Evolutionary conservation across 64 coral and sea anemone genomes (phyloP).

Genomic region (Orbicella faveolata): DNA sequence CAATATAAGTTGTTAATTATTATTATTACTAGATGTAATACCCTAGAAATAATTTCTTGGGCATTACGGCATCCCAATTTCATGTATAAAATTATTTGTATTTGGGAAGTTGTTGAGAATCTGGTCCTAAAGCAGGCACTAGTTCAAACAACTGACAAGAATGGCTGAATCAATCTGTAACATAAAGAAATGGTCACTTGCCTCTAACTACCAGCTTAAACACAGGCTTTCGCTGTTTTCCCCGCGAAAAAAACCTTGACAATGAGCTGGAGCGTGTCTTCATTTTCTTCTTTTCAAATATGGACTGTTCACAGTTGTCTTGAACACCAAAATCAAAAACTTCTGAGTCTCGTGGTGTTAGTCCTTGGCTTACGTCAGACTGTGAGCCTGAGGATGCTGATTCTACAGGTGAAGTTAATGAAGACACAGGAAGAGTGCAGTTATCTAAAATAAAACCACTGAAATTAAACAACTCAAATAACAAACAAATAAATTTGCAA

Average conservation of each 20-base stretch:
- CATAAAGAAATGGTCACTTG: background rate
- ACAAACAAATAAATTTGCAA: background rate
- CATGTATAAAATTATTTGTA: no score
- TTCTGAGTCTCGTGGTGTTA: constrained; percentile 18
- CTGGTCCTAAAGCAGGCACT: no score
- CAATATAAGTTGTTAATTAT: no score
- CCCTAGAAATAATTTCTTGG: no score
- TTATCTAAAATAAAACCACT: background rate
- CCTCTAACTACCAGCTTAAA: constrained; percentile 10
- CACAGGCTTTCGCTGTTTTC: constrained; percentile 53
- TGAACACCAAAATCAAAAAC: constrained; percentile 53
- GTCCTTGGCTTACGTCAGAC: constrained; percentile 40
- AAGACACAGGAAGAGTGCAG: background rate
- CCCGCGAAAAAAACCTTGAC: constrained; percentile 58
- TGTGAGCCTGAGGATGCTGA: constrained; percentile 31
- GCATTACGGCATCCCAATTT: no score
- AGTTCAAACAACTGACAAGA: background rate
- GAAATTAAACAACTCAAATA: background rate
- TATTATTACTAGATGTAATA: no score
- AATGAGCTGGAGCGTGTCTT: constrained; percentile 39
- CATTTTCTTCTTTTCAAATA: constrained; percentile 21
- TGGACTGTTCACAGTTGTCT: constrained; percentile 4
- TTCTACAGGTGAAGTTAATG: background rate
- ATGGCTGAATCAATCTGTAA: background rate
- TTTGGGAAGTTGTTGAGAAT: no score